Base-by-base conservation (phyloP, 2,888 invertebrate genomes). In the Cremastinae sp. region DNA sequence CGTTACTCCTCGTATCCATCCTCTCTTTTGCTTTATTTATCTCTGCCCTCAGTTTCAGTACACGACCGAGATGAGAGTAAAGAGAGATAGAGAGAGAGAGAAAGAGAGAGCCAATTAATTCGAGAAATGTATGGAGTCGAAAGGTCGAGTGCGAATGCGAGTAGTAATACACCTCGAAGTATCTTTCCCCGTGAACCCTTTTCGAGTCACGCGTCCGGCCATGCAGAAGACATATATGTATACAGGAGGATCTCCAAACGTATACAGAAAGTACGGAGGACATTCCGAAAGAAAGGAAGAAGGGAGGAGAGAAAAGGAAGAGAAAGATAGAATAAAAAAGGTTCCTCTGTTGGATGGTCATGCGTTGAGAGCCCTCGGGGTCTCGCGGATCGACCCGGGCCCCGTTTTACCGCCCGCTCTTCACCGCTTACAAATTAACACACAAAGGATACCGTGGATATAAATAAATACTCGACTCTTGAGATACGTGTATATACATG, bases 391-490 rank as follows among this genome's bases (percentile, higher is more conserved):
- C n/a, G n/a, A 73, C 76, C 76, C 72, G 72, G 55, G 75, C 65
- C 59, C 49, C 51, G 61, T 70, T 49, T 75, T 56, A 66, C 66
- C 62, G 62, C 68, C 71, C 56, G 75, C 68, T 58, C 81, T 64
- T 47, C 58, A 77, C 78, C 78, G 79, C 78, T 81, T 82, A 83
- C 84, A 88, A 88, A 89, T 89, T 89, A 89, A 89, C 89, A 89
- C 88, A 89, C 89, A 89, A 89, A 89, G 87, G 88, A 81, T 79
- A 81, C 82, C 79, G 79, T 79, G 84, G 85, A 85, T 88, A 89
- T 89, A 88, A 87, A 88, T 86, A 86, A 79, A 80, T 79, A 77
- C 78, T 53, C 64, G 62, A 72, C 64, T 61, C 61, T 51, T 12
- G 16, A 20, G 12, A 51, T 56, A 56, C 43, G 49, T 72, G 51